phyloP scores from a whole-genome alignment of 2,888 invertebrate genomes.

The Cyrtodaria siliqua region DNA sequence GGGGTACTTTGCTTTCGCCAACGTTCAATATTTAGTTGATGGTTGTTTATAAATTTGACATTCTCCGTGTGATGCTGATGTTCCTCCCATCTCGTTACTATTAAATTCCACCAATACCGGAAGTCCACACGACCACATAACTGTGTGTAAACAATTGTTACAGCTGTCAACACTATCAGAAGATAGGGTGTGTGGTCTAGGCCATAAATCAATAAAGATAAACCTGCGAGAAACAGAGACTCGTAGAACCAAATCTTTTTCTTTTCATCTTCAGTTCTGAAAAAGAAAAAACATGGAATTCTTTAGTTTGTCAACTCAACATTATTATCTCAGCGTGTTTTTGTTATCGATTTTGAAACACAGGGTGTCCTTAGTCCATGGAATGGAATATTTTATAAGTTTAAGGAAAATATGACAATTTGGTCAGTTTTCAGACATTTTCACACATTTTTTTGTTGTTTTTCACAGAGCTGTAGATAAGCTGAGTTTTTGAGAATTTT shows the following conservation, averaged over 20 bases:
- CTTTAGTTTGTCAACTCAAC: no score
- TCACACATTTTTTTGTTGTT: no score
- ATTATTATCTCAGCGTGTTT: no score
- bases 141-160: conserved; percentile 80
- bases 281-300: conserved; percentile 38
- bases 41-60: conserved; percentile 66
- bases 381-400: no score
- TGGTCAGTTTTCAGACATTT: no score
- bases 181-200: conserved; percentile 79
- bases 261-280: conserved; percentile 79
- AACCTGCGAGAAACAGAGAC: conserved; percentile 67
- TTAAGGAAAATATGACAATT: no score
- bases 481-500: no score
- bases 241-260: conserved; percentile 81
- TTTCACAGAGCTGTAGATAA: no score
- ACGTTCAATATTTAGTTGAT: conserved; percentile 34
- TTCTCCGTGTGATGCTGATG: conserved; percentile 82
- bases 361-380: no score
- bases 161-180: conserved; percentile 69
- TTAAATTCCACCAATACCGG: conserved; percentile 63
- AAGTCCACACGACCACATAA: conserved; percentile 73
- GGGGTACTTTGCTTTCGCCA: conserved; percentile 27
- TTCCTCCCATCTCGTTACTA: conserved; percentile 82
- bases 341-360: no score
- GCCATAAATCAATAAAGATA: conserved; percentile 73